Evolutionary conservation across 30 jellyfish, hydroid and myxozoan species (phyloP), one percentile per base, ranked within the genome.

Genomic region (Sanderia malayensis): DNA sequence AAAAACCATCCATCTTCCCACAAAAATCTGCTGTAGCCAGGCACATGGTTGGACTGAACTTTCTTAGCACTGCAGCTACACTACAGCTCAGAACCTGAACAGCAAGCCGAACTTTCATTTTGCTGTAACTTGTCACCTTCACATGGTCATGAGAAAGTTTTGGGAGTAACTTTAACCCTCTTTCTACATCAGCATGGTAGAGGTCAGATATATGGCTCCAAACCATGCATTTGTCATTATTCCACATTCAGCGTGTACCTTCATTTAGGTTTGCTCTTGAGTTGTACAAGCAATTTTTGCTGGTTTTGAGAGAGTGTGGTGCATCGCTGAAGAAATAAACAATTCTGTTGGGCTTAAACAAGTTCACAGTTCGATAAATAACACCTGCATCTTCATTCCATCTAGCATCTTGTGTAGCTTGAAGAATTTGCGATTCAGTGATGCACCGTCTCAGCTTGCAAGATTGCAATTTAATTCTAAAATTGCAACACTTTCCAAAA

Each of bases 1-100:
- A 72, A 71, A 73, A 83, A 23, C 45, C 37, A 70, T 82, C 88
- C 55, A 82, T 27, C 82, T 23, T 60, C 2, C 49, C 27, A 58
- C 94, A 82, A 46, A 82, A 83, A 21, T 49, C 47, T 31, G 85
- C 79, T 7, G 95, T 83, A 10, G 74, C 95, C 25, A 32, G 61
- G 19, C 85, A 37, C 15, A 73, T 86, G n/a, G 41, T 27, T 29
- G 77, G 53, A 20, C 79, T 70, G 53, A 24, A 83, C 25, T 58
- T 28, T 47, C 31, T 46, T 21, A 83, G 60, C 13, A 73, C 83
- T 22, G 58, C 49, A n/a, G 82, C 53, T n/a, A 78, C 29, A 10
- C 79, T 62, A 32, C 69, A 53, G 31, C 89, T 83, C 0, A 73
- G 53, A 11, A 74, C 84, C 37, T 72, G 84, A 32, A 72, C 95